Evolutionary conservation across 2,797 vertebrate species (phyloP), one percentile per base, ranked within the genome.

Genomic region (Threskiornis aethiopicus): DNA sequence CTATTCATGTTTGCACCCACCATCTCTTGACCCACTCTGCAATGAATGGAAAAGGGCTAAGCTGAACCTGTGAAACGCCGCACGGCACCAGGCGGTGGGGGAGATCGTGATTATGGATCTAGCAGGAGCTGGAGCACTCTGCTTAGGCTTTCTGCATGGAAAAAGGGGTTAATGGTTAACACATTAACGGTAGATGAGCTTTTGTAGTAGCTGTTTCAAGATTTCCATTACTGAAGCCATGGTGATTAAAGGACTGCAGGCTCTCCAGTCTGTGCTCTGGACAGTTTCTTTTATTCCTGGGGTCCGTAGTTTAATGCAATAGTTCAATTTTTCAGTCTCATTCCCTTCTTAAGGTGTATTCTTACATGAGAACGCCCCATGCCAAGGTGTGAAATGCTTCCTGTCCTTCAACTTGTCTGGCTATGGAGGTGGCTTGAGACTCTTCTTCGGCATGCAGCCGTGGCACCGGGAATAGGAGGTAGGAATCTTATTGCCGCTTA

Each of bases 391-490:
- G 46, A 25, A 69, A 57, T n/a, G 15, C n/a, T 70, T 65, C 39
- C 12, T 39, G 28, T 19, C 65, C 22, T 46, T 10, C n/a, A 64
- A 1, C 12, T 21, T 24, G 22, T 42, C 25, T 54, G 49, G 26
- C 6, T 35, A 3, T 1, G 13, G 54, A 16, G 46, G 19, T 25
- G 76, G 35, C 37, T 69, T 46, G 16, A 44, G 46, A 58, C 16
- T 25, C 41, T 37, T 22, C n/a, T 31, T 42, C 0, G 0, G 35
- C 44, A 5, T 2, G 6, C 25, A 64, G 33, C 64, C 5, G 0
- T 37, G 71, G 51, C 7, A 16, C 71, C 22, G 67, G 42, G 54
- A 37, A 26, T 3, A 21, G 33, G 51, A 46, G 25, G 28, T 11
- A 31, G 65, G 37, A 55, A 80, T 26, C 24, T 64, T 28, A 18